Conservation (phyloP, 2,113 vertebrate species). For the Prietella phreatophila region DNA sequence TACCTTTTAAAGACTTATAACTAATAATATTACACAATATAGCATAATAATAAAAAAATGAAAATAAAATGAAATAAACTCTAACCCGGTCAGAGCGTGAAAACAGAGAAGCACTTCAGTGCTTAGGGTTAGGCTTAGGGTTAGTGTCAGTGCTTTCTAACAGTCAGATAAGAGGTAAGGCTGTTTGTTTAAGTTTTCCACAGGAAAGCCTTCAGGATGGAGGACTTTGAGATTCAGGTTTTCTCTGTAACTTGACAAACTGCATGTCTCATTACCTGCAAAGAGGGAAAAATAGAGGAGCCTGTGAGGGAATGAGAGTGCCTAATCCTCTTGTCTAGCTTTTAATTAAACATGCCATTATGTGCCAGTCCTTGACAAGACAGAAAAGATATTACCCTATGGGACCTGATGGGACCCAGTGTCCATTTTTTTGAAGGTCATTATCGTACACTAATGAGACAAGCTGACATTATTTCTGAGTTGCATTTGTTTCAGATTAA, state of each 20-base stretch:
- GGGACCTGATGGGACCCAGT: slow-evolving; percentile 45
- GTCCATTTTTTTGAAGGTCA: slow-evolving; percentile 48
- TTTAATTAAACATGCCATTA: slow-evolving; percentile 60
- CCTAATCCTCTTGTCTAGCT: neutral
- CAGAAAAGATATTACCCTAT: slow-evolving; percentile 50
- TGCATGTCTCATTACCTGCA: neutral
- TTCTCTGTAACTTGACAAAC: neutral
- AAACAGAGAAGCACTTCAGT: no score
- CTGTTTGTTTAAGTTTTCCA: neutral
- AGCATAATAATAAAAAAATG: no score
- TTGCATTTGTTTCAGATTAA: slow-evolving; percentile 4
- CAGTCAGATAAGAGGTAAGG: neutral
- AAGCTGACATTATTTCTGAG: slow-evolving; percentile 19
- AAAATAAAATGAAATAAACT: no score
- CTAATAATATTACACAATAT: no score
- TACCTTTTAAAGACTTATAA: no score
- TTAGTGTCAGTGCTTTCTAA: neutral
- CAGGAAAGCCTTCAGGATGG: neutral
- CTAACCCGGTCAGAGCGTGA: no score
- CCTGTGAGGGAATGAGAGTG: neutral
- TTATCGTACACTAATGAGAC: slow-evolving; percentile 32
- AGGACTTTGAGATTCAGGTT: neutral
- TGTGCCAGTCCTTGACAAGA: slow-evolving; percentile 45
- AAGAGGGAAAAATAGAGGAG: neutral
- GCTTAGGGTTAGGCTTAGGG: no score